These are phyloP conservation scores for Leptoteleia sp. DNA, from an alignment of 1,140 invertebrate species.

Conservation along the genomic window DNA sequence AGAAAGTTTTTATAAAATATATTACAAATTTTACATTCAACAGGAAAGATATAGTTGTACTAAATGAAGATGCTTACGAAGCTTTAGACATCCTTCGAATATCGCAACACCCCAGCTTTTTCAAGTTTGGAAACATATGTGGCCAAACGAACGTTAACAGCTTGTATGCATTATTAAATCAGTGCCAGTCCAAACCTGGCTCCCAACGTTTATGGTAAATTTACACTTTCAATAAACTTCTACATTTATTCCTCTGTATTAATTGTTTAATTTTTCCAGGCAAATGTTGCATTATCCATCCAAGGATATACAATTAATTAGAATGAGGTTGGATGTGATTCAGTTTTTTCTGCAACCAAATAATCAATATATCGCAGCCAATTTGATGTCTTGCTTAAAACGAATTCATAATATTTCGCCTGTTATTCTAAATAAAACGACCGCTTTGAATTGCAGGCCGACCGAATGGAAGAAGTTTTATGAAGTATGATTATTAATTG, in stretches of 20 bases:
- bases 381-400: slow-evolving; percentile 83
- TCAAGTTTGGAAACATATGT: slow-evolving; percentile 84
- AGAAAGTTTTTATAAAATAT: no score
- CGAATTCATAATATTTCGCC: slow-evolving; percentile 82
- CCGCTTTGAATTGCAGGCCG: slow-evolving; percentile 83
- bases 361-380: slow-evolving; percentile 83
- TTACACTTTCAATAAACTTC: slow-evolving; percentile 16
- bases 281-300: slow-evolving; percentile 84
- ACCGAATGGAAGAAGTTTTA: slow-evolving; percentile 86
- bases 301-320: slow-evolving; percentile 81
- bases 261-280: slow-evolving; percentile 71
- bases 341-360: slow-evolving; percentile 82
- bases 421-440: slow-evolving; percentile 67
- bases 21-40: no score
- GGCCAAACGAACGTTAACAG: slow-evolving; percentile 84
- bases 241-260: slow-evolving; percentile 32
- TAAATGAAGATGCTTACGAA: slow-evolving; percentile 87
- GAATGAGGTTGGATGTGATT: slow-evolving; percentile 84
- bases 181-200: slow-evolving; percentile 86
- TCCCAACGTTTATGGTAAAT: slow-evolving; percentile 80
- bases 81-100: slow-evolving; percentile 89
- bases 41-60: slow-evolving; percentile 86
- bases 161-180: slow-evolving; percentile 87
- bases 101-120: slow-evolving; percentile 88
- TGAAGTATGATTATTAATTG: slow-evolving; percentile 76